Evolutionary conservation across 2,113 vertebrate genomes (phyloP).

Genomic region (Podiceps cristatus): DNA sequence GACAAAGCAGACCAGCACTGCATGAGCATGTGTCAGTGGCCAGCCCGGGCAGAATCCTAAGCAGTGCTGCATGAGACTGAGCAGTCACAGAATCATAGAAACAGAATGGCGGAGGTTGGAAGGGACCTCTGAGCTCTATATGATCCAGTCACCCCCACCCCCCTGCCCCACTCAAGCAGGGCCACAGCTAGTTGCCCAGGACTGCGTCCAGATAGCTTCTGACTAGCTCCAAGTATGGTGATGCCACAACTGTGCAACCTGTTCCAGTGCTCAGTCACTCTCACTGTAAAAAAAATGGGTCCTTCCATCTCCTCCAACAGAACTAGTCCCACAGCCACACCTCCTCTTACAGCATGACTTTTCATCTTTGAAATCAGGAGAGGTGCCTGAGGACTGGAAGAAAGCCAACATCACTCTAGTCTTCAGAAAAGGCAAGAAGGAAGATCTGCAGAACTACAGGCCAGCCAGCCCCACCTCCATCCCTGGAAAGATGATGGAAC

Average conservation of each 20-base stretch:
- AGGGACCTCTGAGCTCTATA: neutral
- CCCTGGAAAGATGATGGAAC: no score
- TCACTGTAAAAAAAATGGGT: neutral
- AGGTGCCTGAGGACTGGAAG: no score
- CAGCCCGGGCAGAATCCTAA: neutral
- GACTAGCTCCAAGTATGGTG: fast-evolving
- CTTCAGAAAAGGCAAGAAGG: no score
- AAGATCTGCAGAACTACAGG: no score
- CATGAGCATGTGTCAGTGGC: fast-evolving
- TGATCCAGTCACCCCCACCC: neutral
- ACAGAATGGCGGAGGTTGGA: no score
- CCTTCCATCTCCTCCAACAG: neutral
- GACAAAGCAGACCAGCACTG: neutral
- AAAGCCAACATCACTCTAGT: no score
- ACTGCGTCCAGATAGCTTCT: neutral
- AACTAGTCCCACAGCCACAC: neutral
- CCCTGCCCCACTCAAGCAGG: no score
- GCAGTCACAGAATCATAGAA: neutral
- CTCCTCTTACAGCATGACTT: neutral
- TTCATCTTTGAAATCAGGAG: no score
- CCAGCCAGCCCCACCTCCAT: no score
- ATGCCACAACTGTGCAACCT: neutral
- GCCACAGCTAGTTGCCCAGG: neutral
- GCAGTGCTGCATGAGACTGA: neutral
- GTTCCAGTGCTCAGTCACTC: neutral